A percentile compares a stretch with the other conserved stretches of the same genome.
phyloP scores from a whole-genome alignment of 1,140 invertebrate species.

The Himalopsyche phryganea region DNA sequence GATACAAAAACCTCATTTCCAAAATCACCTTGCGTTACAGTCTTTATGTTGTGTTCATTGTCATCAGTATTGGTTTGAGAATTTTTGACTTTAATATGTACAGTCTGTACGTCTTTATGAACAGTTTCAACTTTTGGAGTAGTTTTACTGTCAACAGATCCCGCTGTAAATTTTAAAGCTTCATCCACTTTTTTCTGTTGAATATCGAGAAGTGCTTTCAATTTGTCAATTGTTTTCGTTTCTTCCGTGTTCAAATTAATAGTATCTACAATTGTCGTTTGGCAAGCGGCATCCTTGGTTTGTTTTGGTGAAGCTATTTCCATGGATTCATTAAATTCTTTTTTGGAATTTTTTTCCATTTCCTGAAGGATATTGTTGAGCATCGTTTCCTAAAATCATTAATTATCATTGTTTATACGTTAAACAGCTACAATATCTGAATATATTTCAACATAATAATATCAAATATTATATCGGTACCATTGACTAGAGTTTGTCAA shows the following conservation, averaged over 20 bases:
- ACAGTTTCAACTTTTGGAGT: neutral
- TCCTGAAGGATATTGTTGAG: neutral
- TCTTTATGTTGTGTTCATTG: neutral
- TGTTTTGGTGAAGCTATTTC: neutral
- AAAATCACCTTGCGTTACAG: too few relatives aligned
- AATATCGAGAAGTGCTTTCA: slow-evolving; percentile 8
- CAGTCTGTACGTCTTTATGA: slow-evolving; percentile 15
- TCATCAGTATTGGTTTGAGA: slow-evolving; percentile 13
- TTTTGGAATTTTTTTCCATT: slow-evolving; percentile 5
- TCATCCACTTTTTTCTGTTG: neutral
- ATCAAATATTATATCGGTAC: too few relatives aligned
- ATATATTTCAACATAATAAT: too few relatives aligned
- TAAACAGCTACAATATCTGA: too few relatives aligned
- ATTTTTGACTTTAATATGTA: neutral
- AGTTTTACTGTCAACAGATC: too few relatives aligned
- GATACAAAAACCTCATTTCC: too few relatives aligned
- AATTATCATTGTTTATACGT: neutral
- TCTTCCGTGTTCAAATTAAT: neutral
- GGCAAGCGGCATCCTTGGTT: slow-evolving; percentile 6
- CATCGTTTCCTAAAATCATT: neutral
- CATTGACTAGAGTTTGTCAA: too few relatives aligned
- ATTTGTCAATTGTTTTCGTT: slow-evolving; percentile 8
- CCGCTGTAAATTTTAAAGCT: too few relatives aligned
- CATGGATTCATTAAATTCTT: neutral
- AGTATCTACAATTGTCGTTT: neutral